phyloP scores from a whole-genome alignment of 2,113 vertebrate species.

The Hippocampus comes region DNA sequence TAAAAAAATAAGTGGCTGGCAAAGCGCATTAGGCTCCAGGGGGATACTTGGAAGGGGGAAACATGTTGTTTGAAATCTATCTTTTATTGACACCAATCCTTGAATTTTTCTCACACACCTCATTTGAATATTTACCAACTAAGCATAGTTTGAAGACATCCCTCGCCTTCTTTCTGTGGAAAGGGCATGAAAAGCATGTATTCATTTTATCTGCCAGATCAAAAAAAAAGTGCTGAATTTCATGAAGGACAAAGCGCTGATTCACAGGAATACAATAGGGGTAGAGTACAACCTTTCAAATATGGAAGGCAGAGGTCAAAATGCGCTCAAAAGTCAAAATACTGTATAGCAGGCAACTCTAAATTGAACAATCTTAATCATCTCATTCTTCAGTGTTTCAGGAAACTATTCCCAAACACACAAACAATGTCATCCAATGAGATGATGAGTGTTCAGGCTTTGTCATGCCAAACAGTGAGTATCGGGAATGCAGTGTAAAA shows the following conservation, averaged over 20 bases:
- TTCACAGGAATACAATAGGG: slow-evolving; percentile 16
- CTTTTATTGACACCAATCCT: too few species aligned
- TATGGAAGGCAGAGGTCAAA: background rate
- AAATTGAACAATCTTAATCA: background rate
- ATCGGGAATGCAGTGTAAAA: too few species aligned
- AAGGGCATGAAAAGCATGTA: slow-evolving; percentile 22
- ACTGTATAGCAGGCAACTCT: background rate
- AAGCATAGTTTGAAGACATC: background rate
- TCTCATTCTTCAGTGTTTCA: background rate
- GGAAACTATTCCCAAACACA: too few species aligned
- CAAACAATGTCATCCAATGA: too few species aligned
- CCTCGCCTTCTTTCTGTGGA: background rate
- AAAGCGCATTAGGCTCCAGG: background rate
- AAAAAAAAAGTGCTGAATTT: slow-evolving; percentile 27
- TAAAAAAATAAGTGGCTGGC: background rate
- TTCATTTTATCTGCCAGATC: slow-evolving; percentile 22
- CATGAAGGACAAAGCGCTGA: slow-evolving; percentile 40
- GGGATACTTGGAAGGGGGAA: too few species aligned
- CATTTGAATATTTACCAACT: background rate
- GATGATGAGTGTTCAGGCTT: too few species aligned
- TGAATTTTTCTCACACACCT: background rate
- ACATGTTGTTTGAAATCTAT: too few species aligned
- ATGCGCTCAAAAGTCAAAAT: background rate
- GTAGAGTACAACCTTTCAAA: slow-evolving; percentile 21
- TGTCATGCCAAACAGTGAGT: too few species aligned